Base-by-base conservation (phyloP, 2,888 invertebrate species). In the Drosophila rubida region DNA sequence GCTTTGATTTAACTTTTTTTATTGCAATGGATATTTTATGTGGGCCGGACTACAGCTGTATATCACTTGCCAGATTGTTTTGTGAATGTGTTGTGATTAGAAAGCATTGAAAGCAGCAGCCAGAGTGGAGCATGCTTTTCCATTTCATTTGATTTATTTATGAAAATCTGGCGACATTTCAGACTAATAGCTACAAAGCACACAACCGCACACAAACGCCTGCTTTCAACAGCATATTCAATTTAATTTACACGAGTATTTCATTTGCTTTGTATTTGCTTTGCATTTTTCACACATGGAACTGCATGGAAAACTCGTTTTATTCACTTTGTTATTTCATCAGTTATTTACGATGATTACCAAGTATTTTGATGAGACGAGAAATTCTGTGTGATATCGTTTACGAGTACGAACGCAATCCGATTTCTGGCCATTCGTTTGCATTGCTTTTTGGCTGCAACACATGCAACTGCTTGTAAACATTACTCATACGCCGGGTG, bases 41-140 rank as follows among this genome's bases (percentile, higher is more conserved):
- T 30, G 50, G 25, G 14, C 22, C 55, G 27, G 41, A 42, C 32
- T 44, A 48, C 51, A 69, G 65, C 45, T 59, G 54, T 30, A 46
- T 54, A 63, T 67, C 70, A 69, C 54, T 54, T 62, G 46, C 46
- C 45, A 59, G 72, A 83, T 88, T 61, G 69, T 65, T 72, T 75
- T 78, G 81, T 45, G 66, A 88, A 87, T 88, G 87, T 71, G 72
- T 44, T 73, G 69, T 65, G 75, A 87, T 84, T 89, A 80, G 74
- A 74, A 61, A 73, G 44, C 22, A 39, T 16, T 19, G 59, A 41
- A 39, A 19, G 9, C n/a, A 11, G 19, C 50, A 27, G 19, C 50
- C 22, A 27, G 6, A 25, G 25, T 32, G 35, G 19, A 13, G 35
- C 14, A 14, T 16, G 11, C 25, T 44, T 44, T 54, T 44, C 39